phyloP scores from a whole-genome alignment of 2,888 invertebrate genomes.

The Aspidiotus rigidus region DNA sequence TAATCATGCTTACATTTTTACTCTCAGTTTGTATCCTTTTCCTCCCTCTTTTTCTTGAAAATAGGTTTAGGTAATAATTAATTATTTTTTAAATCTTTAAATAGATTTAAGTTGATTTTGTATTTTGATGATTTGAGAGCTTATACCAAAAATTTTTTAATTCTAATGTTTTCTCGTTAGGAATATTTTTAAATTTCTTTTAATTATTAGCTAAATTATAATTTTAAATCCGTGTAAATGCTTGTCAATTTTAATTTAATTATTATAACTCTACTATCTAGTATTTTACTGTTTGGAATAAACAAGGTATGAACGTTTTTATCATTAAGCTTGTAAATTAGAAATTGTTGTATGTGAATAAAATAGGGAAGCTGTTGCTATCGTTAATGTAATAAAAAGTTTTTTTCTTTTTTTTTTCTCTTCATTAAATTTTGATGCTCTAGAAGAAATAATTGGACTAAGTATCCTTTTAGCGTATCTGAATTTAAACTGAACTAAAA shows the following conservation, averaged over 20 bases:
- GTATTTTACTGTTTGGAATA: constrained; percentile 29
- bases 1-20: constrained; percentile 29
- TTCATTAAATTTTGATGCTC: no score
- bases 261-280: constrained; percentile 10
- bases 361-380: no score
- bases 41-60: constrained; percentile 6
- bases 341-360: no score
- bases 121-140: constrained; percentile 32
- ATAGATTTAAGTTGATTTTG: constrained; percentile 30
- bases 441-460: no score
- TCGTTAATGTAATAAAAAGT: no score
- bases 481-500: no score
- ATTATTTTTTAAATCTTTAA: constrained; percentile 25
- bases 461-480: no score
- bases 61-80: neutral
- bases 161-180: constrained; percentile 28
- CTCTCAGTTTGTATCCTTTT: constrained; percentile 21
- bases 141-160: constrained; percentile 34
- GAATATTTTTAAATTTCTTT: constrained; percentile 26
- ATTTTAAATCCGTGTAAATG: constrained; percentile 14
- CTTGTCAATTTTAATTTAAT: neutral
- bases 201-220: constrained; percentile 28
- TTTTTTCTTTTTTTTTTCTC: no score
- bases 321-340: neutral
- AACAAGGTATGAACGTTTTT: constrained; percentile 29